Base-by-base conservation (phyloP, 53 echinoderm and acorn worm species). In the Stichopus horrens region DNA sequence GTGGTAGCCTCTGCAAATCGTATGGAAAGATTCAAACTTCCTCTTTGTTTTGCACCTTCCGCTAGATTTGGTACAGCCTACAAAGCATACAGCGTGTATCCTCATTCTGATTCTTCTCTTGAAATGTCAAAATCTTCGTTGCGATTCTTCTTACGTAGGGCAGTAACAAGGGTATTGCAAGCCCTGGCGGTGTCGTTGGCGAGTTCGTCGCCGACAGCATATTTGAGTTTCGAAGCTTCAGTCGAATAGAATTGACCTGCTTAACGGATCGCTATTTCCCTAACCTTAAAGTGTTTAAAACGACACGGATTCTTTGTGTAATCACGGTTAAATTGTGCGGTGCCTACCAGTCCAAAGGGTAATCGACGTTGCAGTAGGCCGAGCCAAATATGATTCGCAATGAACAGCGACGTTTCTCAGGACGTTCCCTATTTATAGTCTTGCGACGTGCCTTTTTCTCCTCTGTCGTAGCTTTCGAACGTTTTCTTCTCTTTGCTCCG, bases 21-120 rank as follows among this genome's bases (percentile, higher is more conserved):
- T 20, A 90, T 52, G 7, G 76, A 54, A 4, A 90, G 65, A 52
- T 77, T 23, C 57, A 90, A 74, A 77, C 75, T 86, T 8, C 90
- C 90, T 53, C 77, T 65, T 21, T 86, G 60, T 16, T 91, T 86
- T 2, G 88, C 88, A 0, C 93, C 91, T 9, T 89, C 52, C 0
- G 93, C 92, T 9, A 95, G 54, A 55, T 95, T 93, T 8, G 93
- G 90, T 20, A 92, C 87, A n/a, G 93, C 18, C 77, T 95, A 93
- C 81, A 93, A 95, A 0, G 86, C 86, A 55, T 82, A 90, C 54
- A 90, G 37, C 21, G 86, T 78, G 23, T 21, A 86, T 6, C 90
- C 90, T 77, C 55, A 23, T 5, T 76, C 76, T 4, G 21, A 76
- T 4, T 51, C 76, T 22, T 76, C 21, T 10, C 76, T 22, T 11